A percentile compares a stretch with the other conserved stretches of the same genome.
Evolutionary conservation across 2,888 invertebrate genomes (phyloP).

Genomic region (Synergus umbraculus): DNA sequence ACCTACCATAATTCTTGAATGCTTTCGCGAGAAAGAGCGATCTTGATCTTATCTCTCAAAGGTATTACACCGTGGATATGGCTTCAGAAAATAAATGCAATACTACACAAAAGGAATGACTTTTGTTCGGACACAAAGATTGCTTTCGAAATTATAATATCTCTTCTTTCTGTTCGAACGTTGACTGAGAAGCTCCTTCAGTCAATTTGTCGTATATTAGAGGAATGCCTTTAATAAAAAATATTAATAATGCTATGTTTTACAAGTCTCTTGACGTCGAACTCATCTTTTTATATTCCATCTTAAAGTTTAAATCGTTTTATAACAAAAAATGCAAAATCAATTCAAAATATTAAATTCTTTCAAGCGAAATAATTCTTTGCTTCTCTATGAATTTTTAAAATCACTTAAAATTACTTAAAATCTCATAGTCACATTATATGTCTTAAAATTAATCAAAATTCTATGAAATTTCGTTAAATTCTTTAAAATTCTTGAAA

Average conservation of each 20-base stretch:
- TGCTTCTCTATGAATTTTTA: not conserved
- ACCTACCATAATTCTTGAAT: constrained; percentile 34
- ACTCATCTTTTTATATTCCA: no score
- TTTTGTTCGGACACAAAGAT: constrained; percentile 11
- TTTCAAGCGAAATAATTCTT: not conserved
- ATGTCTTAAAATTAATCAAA: no score
- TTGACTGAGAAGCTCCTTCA: not conserved
- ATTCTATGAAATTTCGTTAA: no score
- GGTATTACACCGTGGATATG: constrained; percentile 35
- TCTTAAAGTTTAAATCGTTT: no score
- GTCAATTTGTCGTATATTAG: not conserved
- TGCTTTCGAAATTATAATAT: constrained; percentile 25
- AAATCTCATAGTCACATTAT: no score
- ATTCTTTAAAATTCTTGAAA: no score
- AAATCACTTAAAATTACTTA: no score
- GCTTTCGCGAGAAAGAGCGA: constrained; percentile 10
- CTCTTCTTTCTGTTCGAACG: not conserved
- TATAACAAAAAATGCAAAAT: no score
- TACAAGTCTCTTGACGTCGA: no score
- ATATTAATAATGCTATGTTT: no score
- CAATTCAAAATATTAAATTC: no score
- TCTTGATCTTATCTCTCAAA: constrained; percentile 36
- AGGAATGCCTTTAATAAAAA: no score
- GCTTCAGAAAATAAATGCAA: constrained; percentile 27
- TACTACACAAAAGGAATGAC: constrained; percentile 9